phyloP scores from a whole-genome alignment of 23 tunicate species.

The Ciona savignyi region DNA sequence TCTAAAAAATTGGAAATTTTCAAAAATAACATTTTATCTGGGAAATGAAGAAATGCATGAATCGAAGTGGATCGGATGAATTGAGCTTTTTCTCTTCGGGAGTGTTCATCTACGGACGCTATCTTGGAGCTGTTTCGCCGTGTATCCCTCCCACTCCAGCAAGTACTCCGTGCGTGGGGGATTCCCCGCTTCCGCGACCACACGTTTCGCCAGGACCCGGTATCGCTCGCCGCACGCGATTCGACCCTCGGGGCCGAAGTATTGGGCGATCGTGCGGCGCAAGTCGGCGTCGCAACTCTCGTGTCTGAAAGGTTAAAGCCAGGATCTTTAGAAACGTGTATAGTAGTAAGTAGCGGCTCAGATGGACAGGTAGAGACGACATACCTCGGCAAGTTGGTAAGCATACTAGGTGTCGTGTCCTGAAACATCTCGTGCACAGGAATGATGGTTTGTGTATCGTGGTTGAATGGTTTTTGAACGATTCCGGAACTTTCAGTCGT shows the following conservation, averaged over 20 bases:
- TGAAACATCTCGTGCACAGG: constrained; percentile 35
- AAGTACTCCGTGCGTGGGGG: constrained; percentile 56
- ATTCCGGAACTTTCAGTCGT: background rate
- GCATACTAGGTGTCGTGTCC: constrained; percentile 2
- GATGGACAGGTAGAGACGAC: no score
- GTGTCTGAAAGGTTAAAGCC: no score
- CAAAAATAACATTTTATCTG: no score
- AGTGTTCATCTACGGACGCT: no score
- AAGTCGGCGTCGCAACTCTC: constrained; percentile 39
- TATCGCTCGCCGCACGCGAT: constrained; percentile 77
- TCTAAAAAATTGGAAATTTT: no score
- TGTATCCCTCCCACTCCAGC: constrained; percentile 88
- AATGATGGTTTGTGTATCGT: constrained; percentile 25
- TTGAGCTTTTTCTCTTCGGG: no score
- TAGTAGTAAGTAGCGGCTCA: no score
- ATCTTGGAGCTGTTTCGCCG: constrained; percentile 18
- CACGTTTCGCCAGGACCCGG: constrained; percentile 68
- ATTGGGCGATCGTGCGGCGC: constrained; percentile 58
- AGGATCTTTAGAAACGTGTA: no score
- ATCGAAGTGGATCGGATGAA: no score
- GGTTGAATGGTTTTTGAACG: constrained; percentile 11
- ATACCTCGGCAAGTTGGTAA: background rate
- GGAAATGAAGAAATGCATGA: no score
- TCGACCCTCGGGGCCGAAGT: constrained; percentile 85
- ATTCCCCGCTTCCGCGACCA: constrained; percentile 9